Base-by-base conservation (phyloP, 2,797 vertebrate species). In the Falco berigora region DNA sequence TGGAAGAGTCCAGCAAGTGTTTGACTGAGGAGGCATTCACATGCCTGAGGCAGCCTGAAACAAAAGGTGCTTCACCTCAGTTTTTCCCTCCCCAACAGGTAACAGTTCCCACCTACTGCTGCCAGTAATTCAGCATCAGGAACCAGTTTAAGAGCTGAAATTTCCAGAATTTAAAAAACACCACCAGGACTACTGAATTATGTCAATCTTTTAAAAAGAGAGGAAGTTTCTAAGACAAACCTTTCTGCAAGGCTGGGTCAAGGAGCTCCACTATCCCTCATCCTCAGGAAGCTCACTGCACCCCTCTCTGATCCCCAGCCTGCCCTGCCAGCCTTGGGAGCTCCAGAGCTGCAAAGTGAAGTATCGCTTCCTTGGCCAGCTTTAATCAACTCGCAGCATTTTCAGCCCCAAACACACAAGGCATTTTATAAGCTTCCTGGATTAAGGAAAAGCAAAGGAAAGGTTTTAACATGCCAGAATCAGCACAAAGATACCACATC, bases 401-500 rank as follows among this genome's bases (percentile, higher is more conserved):
- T 95, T 68, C 81, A 88, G 72, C 17, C 82, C 42, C 82, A 68
- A 90, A 92, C 79, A 92, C 82, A 96, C 87, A 83, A 59, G 69
- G 85, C 87, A 90, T 74, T 96, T 53, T 90, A 59, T 81, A 90
- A 95, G 34, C 77, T 96, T 95, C 94, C 96, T 94, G 95, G 90
- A 93, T 93, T 88, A 95, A 92, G 86, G 62, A 73, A 90, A 90
- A 92, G 83, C 73, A 69, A 94, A 94, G 78, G 91, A 42, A 94
- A 91, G 81, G 68, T 92, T 91, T 88, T 64, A 80, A 69, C 90
- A 66, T 79, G 94, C 94, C 94, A 96, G 96, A 96, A 92, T 50
- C 90, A 79, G 93, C 94, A 95, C 94, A 94, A 96, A 96, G 90
- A 90, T 95, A 88, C 27, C 92, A 66, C 86, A 95, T 96, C 94